A percentile compares a stretch with the other conserved stretches of the same genome.
Evolutionary conservation across 2,888 invertebrate species (phyloP).

Genomic region (Eledona agricola): DNA sequence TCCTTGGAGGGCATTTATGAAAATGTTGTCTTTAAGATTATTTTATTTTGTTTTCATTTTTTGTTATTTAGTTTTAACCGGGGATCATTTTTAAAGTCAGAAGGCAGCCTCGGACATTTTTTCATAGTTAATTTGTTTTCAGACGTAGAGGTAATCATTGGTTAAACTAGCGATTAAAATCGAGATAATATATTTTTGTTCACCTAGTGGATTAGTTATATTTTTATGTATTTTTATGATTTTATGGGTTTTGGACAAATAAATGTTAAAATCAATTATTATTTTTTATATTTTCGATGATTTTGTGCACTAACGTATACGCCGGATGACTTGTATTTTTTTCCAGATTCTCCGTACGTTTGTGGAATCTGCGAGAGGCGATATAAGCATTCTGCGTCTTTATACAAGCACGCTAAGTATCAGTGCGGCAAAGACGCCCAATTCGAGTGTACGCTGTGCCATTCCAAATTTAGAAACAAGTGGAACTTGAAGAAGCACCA

Average conservation of each 20-base stretch:
- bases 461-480: conserved; percentile 30
- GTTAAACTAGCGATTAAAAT: conserved; percentile 19
- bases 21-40: conserved; percentile 35
- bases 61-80: conserved; percentile 33
- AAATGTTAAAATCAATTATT: conserved; percentile 22
- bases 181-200: conserved; percentile 38
- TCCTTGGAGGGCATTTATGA: conserved; percentile 36
- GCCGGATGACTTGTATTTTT: neutral
- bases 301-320: neutral
- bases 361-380: conserved; percentile 39
- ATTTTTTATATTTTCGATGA: neutral
- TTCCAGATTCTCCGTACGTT: conserved; percentile 18
- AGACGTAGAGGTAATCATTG: too few species aligned
- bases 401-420: conserved; percentile 28
- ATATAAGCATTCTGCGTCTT: conserved; percentile 39
- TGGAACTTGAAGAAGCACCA: conserved; percentile 34
- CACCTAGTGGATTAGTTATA: conserved; percentile 35
- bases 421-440: conserved; percentile 77
- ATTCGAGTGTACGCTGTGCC: conserved; percentile 74
- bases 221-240: conserved; percentile 37
- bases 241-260: conserved; percentile 40
- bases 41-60: conserved; percentile 27
- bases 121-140: conserved; percentile 22
- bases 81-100: conserved; percentile 2
- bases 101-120: too few species aligned